A percentile compares a stretch with the other conserved stretches of the same genome.
phyloP scores from a whole-genome alignment of 2,113 vertebrate species.

The Emberiza fucata region DNA sequence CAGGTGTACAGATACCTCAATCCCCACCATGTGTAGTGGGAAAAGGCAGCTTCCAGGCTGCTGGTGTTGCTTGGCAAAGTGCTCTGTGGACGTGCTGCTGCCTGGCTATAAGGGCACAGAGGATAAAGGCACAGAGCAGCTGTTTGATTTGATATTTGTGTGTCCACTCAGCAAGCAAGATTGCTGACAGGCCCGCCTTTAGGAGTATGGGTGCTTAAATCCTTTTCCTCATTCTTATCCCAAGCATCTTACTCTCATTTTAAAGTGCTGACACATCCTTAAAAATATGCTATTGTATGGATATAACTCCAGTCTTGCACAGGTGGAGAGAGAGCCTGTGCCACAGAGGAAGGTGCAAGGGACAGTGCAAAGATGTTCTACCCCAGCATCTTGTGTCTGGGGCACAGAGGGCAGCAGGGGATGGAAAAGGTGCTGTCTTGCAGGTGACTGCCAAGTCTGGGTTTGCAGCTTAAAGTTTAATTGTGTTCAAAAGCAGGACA shows the following conservation, averaged over 20 bases:
- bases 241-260: neutral
- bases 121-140: neutral
- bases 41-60: neutral
- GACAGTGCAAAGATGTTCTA: neutral
- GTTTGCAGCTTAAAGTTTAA: neutral
- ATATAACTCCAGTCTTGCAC: neutral
- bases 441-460: neutral
- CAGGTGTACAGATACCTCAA: neutral
- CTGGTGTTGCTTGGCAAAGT: neutral
- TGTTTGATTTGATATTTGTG: neutral
- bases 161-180: neutral
- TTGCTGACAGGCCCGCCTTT: neutral
- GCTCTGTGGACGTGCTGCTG: accelerated
- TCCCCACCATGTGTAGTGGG: accelerated
- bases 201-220: neutral
- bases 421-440: neutral
- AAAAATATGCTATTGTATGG: neutral
- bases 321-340: neutral
- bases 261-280: neutral
- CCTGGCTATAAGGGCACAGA: accelerated
- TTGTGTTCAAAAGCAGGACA: neutral
- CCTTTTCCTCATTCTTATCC: neutral
- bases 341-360: neutral
- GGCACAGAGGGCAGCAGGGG: accelerated
- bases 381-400: neutral